Conservation (phyloP, 2,113 vertebrate species). For the Excalfactoria chinensis region DNA sequence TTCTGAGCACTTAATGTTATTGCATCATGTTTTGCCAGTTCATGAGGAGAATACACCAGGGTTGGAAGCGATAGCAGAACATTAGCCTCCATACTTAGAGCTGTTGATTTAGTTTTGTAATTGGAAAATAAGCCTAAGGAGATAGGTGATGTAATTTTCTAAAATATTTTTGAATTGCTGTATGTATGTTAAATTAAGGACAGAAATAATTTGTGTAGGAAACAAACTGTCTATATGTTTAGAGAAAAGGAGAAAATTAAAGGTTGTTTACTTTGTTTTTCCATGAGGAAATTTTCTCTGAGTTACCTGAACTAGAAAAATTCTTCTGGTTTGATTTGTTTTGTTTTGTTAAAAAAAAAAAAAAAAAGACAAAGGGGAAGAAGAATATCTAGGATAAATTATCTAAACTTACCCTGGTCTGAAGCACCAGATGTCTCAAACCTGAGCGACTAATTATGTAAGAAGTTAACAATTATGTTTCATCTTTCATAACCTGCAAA, state of each 20-base stretch:
- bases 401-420: background rate
- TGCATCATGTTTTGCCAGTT: background rate
- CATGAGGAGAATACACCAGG: background rate
- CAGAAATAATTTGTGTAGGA: background rate
- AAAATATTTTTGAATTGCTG: background rate
- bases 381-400: background rate
- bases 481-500: background rate
- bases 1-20: background rate
- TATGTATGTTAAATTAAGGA: background rate
- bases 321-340: background rate
- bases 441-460: background rate
- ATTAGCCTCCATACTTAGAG: background rate
- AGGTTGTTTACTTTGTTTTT: background rate
- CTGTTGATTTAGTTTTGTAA: background rate
- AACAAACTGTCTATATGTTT: background rate
- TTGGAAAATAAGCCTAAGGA: background rate
- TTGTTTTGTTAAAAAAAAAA: background rate
- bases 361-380: background rate
- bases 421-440: background rate
- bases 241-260: background rate
- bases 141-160: background rate
- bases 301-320: background rate
- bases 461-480: background rate
- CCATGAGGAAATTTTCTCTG: background rate
- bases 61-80: background rate